A percentile compares a stretch with the other conserved stretches of the same genome.
Conservation (phyloP, 2,888 invertebrate species). For the Rhamnusium bicolor region DNA sequence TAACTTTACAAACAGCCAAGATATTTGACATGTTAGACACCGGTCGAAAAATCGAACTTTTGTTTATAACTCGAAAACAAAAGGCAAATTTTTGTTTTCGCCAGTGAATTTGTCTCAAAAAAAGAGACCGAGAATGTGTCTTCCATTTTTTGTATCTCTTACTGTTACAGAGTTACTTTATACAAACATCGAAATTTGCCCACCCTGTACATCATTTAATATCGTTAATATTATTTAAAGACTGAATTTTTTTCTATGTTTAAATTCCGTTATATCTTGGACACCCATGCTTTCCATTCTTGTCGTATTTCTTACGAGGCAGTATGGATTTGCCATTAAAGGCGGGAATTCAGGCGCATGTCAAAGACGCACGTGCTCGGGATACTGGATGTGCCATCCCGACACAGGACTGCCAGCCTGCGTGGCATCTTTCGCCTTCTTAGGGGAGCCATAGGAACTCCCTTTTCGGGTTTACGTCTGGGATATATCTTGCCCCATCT, state of each 20-base stretch:
- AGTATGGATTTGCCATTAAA: conserved; percentile 69
- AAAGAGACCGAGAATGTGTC: too few species aligned
- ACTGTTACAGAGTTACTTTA: too few species aligned
- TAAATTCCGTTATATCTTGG: background rate
- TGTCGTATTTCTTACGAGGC: conserved; percentile 37
- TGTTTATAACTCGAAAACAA: too few species aligned
- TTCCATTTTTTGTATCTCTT: too few species aligned
- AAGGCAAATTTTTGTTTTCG: too few species aligned
- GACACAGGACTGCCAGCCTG: conserved; percentile 29
- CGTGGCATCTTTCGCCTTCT: conserved; percentile 35
- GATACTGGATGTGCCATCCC: conserved; percentile 47
- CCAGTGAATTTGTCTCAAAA: too few species aligned
- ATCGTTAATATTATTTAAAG: background rate
- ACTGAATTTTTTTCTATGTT: background rate
- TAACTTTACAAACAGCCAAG: too few species aligned
- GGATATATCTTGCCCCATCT: conserved; percentile 40
- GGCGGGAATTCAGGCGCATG: conserved; percentile 58
- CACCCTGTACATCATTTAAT: too few species aligned
- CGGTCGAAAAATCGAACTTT: too few species aligned
- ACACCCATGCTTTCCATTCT: conserved; percentile 24
- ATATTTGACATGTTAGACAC: too few species aligned
- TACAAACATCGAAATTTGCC: too few species aligned
- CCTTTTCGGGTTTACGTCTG: conserved; percentile 31
- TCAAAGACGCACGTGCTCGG: conserved; percentile 62
- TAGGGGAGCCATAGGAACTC: conserved; percentile 9